phyloP scores from a whole-genome alignment of 2,797 vertebrate genomes.

The Ctenochaetus hawaiiensis region DNA sequence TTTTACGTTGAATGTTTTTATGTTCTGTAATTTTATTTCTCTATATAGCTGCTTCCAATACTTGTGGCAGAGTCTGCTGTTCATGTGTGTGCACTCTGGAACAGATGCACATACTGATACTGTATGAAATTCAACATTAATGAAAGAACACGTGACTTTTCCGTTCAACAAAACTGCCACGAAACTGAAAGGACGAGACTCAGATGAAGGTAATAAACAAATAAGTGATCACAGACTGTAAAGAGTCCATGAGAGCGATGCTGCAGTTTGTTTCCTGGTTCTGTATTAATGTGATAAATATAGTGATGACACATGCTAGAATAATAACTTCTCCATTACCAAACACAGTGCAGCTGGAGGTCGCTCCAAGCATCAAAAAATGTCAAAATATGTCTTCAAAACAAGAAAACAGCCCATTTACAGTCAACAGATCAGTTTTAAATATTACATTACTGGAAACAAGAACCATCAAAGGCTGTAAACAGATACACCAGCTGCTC shows the following conservation, averaged over 20 bases:
- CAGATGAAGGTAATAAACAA: background rate
- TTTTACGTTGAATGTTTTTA: too few species aligned
- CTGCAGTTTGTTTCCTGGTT: background rate
- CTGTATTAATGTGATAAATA: background rate
- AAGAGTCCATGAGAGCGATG: background rate
- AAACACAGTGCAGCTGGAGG: background rate
- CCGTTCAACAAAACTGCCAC: background rate
- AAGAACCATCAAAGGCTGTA: background rate
- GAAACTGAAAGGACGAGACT: background rate
- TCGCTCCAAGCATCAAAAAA: background rate
- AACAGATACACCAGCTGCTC: background rate
- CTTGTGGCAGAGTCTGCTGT: background rate
- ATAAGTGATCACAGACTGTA: background rate
- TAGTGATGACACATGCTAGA: background rate
- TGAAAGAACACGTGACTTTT: too few species aligned
- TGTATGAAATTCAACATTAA: background rate
- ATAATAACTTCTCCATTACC: background rate
- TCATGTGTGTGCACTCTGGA: background rate
- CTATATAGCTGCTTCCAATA: background rate
- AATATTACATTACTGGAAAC: background rate
- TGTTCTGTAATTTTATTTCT: background rate
- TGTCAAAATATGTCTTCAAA: background rate
- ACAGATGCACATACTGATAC: too few species aligned
- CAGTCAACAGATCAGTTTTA: slow-evolving; percentile 14
- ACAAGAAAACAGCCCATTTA: background rate